Base-by-base conservation (phyloP, 2,797 vertebrate genomes). In the Spatula versicolor region DNA sequence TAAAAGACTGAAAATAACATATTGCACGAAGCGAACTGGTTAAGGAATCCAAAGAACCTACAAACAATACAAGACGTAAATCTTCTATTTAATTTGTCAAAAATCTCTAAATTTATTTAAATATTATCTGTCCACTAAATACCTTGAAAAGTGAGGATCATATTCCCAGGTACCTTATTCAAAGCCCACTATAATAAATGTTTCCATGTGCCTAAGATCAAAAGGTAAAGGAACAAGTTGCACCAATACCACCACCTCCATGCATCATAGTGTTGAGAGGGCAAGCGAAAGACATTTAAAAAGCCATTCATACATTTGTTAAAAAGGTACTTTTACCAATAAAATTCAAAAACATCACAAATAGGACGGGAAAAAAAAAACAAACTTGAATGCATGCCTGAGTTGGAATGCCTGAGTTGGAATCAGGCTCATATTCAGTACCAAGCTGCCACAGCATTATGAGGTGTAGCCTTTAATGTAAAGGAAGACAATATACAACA, bases 221-320 rank as follows among this genome's bases (percentile, higher is more conserved):
- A 75, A 71, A 88, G 22, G 15, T 31, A 43, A 91, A 88, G 19
- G 31, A 82, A 33, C 6, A 30, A 62, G 41, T 1, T 71, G 39
- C 31, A 9, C 30, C 28, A 64, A n/a, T 30, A 72, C 2, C 19
- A 21, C 25, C 14, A 28, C 35, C 28, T 76, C 41, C 31, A 78
- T 20, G 52, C 9, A 76, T 73, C 23, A 19, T 13, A 9, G 2
- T 7, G 9, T 12, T 66, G 12, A 50, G 88, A 55, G 5, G 3
- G 9, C 1, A 3, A 48, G 37, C 35, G 64, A 54, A 45, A 8
- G 0, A 6, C 26, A 6, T 2, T 13, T 15, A 45, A 41, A 76
- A 60, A 18, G 14, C 1, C 20, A 81, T 6, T 6, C 4, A 33
- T 5, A 55, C 1, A 4, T 45, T 37, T 18, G 43, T 50, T 60